These are phyloP conservation scores for Mastomys natalensis DNA, from an alignment of 2,113 vertebrate species.

Conservation along the genomic window DNA sequence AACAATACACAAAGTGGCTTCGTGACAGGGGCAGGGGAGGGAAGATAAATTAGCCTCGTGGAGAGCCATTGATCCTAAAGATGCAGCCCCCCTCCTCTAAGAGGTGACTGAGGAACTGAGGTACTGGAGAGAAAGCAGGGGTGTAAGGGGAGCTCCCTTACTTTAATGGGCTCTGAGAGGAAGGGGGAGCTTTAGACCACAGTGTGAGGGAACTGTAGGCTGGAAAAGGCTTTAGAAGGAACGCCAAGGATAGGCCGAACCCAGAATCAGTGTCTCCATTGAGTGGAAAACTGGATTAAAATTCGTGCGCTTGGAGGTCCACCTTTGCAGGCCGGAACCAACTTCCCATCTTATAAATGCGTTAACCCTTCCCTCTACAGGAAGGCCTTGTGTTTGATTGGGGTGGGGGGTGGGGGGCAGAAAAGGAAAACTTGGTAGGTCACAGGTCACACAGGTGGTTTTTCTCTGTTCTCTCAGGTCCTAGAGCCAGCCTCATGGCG, in stretches of 20 bases:
- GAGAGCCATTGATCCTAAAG: neutral
- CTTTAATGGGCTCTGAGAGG: neutral
- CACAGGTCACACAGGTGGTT: neutral
- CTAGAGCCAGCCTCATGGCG: accelerated
- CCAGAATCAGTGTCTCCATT: neutral
- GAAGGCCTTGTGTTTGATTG: neutral
- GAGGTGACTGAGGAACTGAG: neutral
- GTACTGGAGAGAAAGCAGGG: neutral
- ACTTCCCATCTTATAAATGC: neutral
- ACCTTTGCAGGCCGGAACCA: neutral
- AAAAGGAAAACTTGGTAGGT: neutral
- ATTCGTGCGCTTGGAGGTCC: neutral
- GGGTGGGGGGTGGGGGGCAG: neutral
- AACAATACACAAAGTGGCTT: neutral
- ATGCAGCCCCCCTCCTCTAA: neutral
- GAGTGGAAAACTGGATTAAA: slow-evolving; percentile 3
- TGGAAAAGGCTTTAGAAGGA: neutral
- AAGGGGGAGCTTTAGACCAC: neutral
- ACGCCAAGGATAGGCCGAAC: neutral
- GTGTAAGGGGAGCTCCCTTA: neutral
- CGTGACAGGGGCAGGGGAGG: neutral
- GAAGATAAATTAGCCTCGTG: neutral
- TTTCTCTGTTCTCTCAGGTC: neutral
- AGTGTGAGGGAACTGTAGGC: neutral
- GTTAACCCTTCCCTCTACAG: neutral